phyloP scores from a whole-genome alignment of 2,113 vertebrate genomes.

The Epinephelus cyanopodus region DNA sequence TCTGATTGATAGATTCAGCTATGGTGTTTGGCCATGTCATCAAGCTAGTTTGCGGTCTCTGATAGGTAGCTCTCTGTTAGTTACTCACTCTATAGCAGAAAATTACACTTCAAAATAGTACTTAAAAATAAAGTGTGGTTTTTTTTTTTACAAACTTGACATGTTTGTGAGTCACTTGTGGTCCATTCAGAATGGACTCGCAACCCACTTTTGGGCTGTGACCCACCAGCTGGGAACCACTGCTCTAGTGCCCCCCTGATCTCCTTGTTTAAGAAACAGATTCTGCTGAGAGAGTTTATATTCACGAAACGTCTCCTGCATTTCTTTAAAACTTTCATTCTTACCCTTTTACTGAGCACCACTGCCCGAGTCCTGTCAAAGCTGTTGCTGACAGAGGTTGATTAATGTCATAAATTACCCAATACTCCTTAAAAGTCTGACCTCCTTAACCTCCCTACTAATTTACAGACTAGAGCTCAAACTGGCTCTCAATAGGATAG shows the following conservation, averaged over 20 bases:
- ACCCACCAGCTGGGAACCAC: too few relatives aligned
- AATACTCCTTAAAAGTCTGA: slow-evolving; percentile 18
- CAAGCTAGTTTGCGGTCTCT: too few relatives aligned
- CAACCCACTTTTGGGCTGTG: too few relatives aligned
- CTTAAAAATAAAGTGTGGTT: too few relatives aligned
- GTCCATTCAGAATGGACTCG: too few relatives aligned
- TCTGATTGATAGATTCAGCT: too few relatives aligned
- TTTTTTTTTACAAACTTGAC: too few relatives aligned
- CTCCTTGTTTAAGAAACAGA: neutral
- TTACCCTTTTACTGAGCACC: slow-evolving; percentile 20
- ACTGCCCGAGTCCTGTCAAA: slow-evolving; percentile 27
- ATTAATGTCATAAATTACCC: slow-evolving; percentile 39
- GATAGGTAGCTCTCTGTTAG: too few relatives aligned
- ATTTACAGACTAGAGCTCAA: slow-evolving; percentile 15
- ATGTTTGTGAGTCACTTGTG: too few relatives aligned
- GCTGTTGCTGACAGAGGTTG: slow-evolving; percentile 12
- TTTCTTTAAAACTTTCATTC: slow-evolving; percentile 1
- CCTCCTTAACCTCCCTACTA: slow-evolving; percentile 8
- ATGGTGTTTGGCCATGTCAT: too few relatives aligned
- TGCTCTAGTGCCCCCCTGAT: neutral
- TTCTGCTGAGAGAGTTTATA: slow-evolving; percentile 2
- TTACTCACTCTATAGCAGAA: too few relatives aligned
- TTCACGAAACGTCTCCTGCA: neutral
- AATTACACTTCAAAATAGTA: too few relatives aligned
- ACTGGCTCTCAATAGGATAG: neutral